phyloP scores from a whole-genome alignment of 2,113 vertebrate genomes.

The Prolemur simus region DNA sequence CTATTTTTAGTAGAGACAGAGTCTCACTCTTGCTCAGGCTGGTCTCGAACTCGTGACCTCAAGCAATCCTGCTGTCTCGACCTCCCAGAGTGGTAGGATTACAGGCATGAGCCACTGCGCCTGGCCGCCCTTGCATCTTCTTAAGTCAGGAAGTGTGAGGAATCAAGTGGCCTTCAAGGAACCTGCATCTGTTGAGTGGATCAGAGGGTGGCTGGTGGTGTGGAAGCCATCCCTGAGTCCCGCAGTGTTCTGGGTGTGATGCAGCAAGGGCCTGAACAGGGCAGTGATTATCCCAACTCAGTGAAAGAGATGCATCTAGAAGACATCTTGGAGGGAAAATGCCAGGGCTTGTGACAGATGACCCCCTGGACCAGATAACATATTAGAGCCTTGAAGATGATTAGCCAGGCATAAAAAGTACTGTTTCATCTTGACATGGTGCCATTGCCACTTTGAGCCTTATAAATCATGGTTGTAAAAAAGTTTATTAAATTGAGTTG shows the following conservation, averaged over 20 bases:
- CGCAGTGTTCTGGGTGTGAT: too few relatives aligned
- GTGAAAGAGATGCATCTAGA: not conserved
- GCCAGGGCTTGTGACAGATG: not conserved
- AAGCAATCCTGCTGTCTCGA: too few relatives aligned
- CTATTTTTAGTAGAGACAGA: too few relatives aligned
- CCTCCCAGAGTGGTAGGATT: too few relatives aligned
- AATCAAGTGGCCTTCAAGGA: not conserved
- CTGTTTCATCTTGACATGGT: not conserved
- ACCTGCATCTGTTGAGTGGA: not conserved
- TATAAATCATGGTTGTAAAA: not conserved
- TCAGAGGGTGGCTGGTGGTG: not conserved
- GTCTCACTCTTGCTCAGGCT: too few relatives aligned
- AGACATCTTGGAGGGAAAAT: not conserved
- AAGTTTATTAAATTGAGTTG: not conserved
- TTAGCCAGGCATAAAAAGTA: not conserved
- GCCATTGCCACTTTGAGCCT: not conserved
- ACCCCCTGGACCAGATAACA: not conserved
- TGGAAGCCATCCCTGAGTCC: not conserved
- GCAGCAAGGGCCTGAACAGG: not conserved
- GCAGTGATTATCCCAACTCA: rapidly evolving
- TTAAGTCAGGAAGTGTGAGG: not conserved
- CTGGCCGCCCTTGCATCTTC: not conserved
- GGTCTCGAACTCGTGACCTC: too few relatives aligned
- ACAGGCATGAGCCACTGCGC: too few relatives aligned
- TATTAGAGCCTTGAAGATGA: not conserved